Evolutionary conservation across 2,888 invertebrate genomes (phyloP).

Genomic region (Ichneumon xanthorius): DNA sequence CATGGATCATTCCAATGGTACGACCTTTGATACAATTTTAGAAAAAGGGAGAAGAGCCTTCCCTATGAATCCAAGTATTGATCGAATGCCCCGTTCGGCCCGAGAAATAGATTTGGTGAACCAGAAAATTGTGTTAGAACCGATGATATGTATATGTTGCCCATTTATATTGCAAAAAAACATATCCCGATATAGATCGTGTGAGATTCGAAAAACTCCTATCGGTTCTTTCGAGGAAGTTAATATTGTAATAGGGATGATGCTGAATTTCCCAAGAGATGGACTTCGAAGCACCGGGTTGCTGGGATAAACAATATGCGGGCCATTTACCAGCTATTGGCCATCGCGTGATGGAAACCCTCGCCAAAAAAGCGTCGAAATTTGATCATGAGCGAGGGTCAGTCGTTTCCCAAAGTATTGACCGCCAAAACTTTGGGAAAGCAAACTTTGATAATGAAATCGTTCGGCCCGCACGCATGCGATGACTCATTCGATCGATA

Average conservation of each 20-base stretch:
- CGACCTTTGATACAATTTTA: too few species aligned
- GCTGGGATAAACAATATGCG: not conserved
- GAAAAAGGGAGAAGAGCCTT: not conserved
- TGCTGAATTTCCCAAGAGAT: too few species aligned
- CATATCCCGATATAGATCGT: not conserved
- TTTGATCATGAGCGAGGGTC: not conserved
- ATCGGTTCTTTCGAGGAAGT: not conserved
- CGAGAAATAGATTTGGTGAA: constrained; percentile 14
- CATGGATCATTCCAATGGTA: too few species aligned
- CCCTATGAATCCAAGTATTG: constrained; percentile 23
- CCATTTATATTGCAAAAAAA: not conserved
- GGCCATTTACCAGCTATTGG: not conserved
- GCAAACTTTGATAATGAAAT: not conserved
- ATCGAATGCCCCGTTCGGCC: constrained; percentile 45
- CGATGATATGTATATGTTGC: constrained; percentile 4
- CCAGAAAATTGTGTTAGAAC: constrained; percentile 7
- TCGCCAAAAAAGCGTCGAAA: not conserved
- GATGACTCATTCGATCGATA: not conserved
- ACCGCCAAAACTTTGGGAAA: not conserved
- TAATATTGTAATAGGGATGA: not conserved
- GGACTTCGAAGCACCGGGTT: not conserved
- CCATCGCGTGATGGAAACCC: not conserved
- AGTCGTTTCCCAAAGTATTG: not conserved
- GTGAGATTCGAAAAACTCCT: not conserved
- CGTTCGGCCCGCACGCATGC: not conserved